Base-by-base conservation (phyloP, 2,888 invertebrate species). In the Nemurella pictetii region DNA sequence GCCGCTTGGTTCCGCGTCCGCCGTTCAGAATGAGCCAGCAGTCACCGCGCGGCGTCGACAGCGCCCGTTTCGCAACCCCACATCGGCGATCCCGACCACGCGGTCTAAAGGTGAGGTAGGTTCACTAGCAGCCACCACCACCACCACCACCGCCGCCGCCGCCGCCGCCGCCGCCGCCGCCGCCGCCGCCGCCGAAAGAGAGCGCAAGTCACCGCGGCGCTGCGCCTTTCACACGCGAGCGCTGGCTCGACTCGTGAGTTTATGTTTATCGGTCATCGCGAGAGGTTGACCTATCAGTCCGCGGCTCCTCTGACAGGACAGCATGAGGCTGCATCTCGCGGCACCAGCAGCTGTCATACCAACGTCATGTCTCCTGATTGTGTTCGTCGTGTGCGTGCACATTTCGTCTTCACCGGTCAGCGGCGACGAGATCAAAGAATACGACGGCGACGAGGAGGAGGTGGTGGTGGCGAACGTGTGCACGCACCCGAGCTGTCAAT, bases 301-400 rank as follows among this genome's bases (percentile, higher is more conserved):
- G 55, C 55, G 55, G 55, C 55, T 20, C 55, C 55, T 55, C 55
- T 55, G 55, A 55, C 55, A 55, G 55, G 55, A 78, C 78, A 78
- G 78, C 78, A 78, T 78, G 78, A 78, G 78, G 78, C 78, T 78
- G 78, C 78, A 30, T 78, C 29, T 30, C 30, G 78, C 78, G 78
- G 78, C 78, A 78, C 55, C 55, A 55, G 55, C 55, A 55, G 78
- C 78, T 78, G 78, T 78, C 78, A 78, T 55, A 55, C 55, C 20
- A 55, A 55, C 55, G 20, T 55, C 55, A 55, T 55, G 55, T 55
- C 55, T 78, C 27, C 78, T 78, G 20, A n/a, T n/a, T n/a, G 27
- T 30, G 30, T 28, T 78, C 5, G 30, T 78, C 28, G 78, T 29
- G 29, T 20, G 30, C 78, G 30, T 27, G 20, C 15, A 25, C 25